Conservation (phyloP, 2,113 vertebrate genomes). For the Melanerpes formicivorus region DNA sequence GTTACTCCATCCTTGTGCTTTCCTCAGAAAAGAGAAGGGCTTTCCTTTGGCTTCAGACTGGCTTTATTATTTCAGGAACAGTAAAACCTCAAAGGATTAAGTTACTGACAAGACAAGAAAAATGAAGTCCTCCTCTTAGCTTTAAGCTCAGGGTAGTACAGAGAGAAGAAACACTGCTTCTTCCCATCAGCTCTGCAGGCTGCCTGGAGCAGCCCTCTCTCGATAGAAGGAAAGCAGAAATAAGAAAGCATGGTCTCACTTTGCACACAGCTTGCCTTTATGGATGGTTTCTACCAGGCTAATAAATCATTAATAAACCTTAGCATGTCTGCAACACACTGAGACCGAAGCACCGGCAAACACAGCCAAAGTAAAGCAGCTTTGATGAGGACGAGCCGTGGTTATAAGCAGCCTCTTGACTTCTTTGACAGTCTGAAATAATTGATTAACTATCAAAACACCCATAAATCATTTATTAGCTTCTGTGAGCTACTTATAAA, state of each 20-base stretch:
- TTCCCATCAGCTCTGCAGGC: not conserved
- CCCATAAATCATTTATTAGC: not conserved
- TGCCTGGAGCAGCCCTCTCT: conserved; percentile 38
- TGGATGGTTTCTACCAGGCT: not conserved
- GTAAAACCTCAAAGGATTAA: conserved; percentile 48
- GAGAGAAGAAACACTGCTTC: not conserved
- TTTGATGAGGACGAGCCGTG: not conserved
- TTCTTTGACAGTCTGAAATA: not conserved
- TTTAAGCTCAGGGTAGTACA: conserved; percentile 12
- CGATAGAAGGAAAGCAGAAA: not conserved
- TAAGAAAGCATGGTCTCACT: not conserved
- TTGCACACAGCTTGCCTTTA: not conserved
- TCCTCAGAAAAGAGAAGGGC: conserved; percentile 14
- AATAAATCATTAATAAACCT: conserved; percentile 16
- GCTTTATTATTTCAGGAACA: conserved; percentile 34
- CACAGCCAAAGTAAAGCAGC: not conserved
- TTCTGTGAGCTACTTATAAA: not conserved
- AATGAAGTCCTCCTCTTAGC: conserved; percentile 29
- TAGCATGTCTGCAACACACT: not conserved
- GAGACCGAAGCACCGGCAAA: not conserved
- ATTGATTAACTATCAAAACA: conserved; percentile 13
- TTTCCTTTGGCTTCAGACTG: conserved; percentile 39
- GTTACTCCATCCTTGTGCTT: conserved; percentile 40
- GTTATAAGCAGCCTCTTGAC: not conserved
- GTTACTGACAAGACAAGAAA: conserved; percentile 54